Percentiles rank a stretch among this genome's conserved stretches.
Conservation (phyloP, 2,113 vertebrate species). For the Prunella himalayana region DNA sequence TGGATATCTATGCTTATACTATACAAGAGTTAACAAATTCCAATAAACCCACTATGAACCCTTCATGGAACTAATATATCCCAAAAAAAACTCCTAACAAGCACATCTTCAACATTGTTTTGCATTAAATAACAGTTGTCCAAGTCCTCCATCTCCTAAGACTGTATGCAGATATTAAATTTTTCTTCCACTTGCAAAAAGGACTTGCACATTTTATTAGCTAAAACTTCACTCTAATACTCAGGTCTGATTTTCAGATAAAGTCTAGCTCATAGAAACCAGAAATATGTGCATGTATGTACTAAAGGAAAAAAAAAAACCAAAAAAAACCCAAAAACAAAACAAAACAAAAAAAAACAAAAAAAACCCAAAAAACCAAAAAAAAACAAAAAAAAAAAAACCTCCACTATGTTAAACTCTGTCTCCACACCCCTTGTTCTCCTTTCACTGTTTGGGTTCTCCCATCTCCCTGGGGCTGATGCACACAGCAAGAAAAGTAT, state of each 20-base stretch:
- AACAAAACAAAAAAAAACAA: neutral
- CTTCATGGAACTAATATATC: neutral
- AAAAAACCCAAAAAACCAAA: too few species aligned
- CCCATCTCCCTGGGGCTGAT: too few species aligned
- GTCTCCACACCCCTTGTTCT: neutral
- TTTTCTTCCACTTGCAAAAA: neutral
- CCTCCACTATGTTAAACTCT: neutral
- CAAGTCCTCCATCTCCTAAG: neutral
- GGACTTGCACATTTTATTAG: neutral
- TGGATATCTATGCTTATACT: neutral
- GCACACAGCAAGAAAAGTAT: neutral
- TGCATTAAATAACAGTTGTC: neutral
- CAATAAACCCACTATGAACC: neutral
- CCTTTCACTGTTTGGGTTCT: neutral
- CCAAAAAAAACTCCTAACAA: neutral
- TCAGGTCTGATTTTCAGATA: neutral
- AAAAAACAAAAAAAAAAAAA: too few species aligned
- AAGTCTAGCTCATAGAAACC: neutral
- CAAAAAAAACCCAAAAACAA: neutral
- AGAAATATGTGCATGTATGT: fast-evolving
- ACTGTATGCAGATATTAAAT: neutral
- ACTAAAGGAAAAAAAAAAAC: neutral
- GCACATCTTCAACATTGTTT: neutral
- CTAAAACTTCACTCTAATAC: neutral
- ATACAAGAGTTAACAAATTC: neutral